Percentiles rank a stretch among this genome's conserved stretches.
phyloP scores from a whole-genome alignment of 2,797 vertebrate genomes.

The Adrianichthys oophorus region DNA sequence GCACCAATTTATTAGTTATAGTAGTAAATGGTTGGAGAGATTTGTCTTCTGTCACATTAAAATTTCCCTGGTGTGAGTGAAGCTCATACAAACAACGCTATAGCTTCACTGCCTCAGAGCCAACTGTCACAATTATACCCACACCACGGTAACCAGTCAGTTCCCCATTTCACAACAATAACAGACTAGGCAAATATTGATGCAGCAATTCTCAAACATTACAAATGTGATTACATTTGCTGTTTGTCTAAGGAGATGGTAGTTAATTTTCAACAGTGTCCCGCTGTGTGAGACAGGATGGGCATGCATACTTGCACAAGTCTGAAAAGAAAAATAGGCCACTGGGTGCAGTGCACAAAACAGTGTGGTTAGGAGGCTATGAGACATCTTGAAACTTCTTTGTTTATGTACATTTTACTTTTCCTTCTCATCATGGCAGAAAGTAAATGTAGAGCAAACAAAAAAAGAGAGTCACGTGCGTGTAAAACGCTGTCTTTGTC shows the following conservation, averaged over 20 bases:
- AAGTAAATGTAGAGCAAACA: slow-evolving; percentile 15
- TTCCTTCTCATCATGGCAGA: slow-evolving; percentile 42
- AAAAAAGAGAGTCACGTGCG: slow-evolving; percentile 52
- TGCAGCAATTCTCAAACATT: slow-evolving; percentile 72
- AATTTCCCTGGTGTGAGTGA: too few relatives aligned
- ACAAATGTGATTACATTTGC: slow-evolving; percentile 74
- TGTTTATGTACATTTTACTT: slow-evolving; percentile 23
- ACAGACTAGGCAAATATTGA: slow-evolving; percentile 77
- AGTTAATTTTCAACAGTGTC: slow-evolving; percentile 66
- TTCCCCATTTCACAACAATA: slow-evolving; percentile 76
- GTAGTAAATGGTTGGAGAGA: too few relatives aligned
- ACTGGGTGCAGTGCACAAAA: slow-evolving; percentile 46
- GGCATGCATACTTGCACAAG: slow-evolving; percentile 28
- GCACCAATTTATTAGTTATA: too few relatives aligned
- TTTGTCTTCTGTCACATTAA: too few relatives aligned
- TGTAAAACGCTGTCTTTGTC: slow-evolving; percentile 54
- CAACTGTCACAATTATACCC: slow-evolving; percentile 61
- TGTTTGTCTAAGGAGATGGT: slow-evolving; percentile 72
- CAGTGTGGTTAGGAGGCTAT: slow-evolving; percentile 13
- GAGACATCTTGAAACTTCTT: slow-evolving; percentile 13
- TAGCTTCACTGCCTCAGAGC: slow-evolving; percentile 37
- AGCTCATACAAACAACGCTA: background rate
- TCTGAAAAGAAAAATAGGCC: slow-evolving; percentile 20
- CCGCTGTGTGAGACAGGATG: slow-evolving; percentile 11
- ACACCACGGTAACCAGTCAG: slow-evolving; percentile 60